Evolutionary conservation across 2,797 vertebrate genomes (phyloP).

Genomic region (Malacoctenus gilli): DNA sequence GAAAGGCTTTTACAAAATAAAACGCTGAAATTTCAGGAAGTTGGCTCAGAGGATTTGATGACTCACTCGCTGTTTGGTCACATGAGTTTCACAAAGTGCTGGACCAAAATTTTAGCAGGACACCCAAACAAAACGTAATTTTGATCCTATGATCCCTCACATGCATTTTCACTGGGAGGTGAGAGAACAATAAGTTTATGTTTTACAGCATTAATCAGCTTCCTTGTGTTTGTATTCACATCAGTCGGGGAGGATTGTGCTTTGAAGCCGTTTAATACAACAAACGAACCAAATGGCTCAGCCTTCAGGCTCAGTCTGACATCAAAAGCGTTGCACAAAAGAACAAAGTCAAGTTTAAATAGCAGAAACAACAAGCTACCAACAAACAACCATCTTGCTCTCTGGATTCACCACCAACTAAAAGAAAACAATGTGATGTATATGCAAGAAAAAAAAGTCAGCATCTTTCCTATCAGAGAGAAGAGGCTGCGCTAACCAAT

Average conservation of each 20-base stretch:
- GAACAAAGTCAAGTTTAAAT: constrained; percentile 36
- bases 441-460: background rate
- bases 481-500: background rate
- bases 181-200: background rate
- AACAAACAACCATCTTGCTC: constrained; percentile 21
- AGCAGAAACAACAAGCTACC: constrained; percentile 14
- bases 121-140: no score
- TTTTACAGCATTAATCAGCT: background rate
- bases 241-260: background rate
- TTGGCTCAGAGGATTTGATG: constrained; percentile 17
- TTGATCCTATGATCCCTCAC: background rate
- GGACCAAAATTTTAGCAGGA: no score
- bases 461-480: background rate
- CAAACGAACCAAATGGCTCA: background rate
- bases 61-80: constrained; percentile 13
- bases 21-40: constrained; percentile 14
- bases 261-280: constrained; percentile 6
- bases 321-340: constrained; percentile 8
- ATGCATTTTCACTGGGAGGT: no score
- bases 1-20: background rate
- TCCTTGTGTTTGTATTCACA: background rate
- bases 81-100: constrained; percentile 3
- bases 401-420: background rate
- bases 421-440: background rate
- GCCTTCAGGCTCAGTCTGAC: constrained; percentile 7